Base-by-base conservation (phyloP, 2,113 vertebrate genomes). In the Prionailurus bengalensis region DNA sequence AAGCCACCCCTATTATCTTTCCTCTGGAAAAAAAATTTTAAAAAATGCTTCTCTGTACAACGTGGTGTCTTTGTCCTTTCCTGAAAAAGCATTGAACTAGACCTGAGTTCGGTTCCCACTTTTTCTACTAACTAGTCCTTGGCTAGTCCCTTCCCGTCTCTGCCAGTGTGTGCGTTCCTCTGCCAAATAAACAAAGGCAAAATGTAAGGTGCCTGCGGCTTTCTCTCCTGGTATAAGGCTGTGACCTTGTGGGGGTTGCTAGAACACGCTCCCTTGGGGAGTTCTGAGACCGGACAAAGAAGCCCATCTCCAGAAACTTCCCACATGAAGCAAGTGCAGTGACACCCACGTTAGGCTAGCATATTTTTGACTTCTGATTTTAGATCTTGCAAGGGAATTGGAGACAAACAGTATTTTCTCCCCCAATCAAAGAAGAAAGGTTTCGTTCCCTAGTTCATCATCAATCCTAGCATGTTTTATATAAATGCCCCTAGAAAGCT, bases 401-500 rank as follows among this genome's bases (percentile, higher is more conserved):
- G 53, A 81, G 68, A 93, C 80, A 86, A 53, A 53, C 16, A 73
- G 78, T 73, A 91, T 89, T 95, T 95, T 94, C 78, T 98, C 27
- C 36, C 33, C 81, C 90, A 31, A 51, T 91, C 91, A 95, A 93
- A 97, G 93, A 87, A 97, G 95, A 96, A 97, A 79, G 65, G 45
- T 94, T 93, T 61, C 92, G 36, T 88, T 96, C 48, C 84, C 91
- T 68, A 65, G 90, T 76, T 92, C 81, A 87, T 94, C 81, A 63
- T 92, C 93, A 94, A 95, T 97, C 88, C 76, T 94, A 66, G 89
- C 91, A 48, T 96, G 96, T 89, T 97, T 96, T 94, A 81, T 97
- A 97, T 58, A 96, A 97, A 97, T 97, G 96, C 97, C 95, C 96
- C 80, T 97, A 96, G 98, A 97, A 98, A 96, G 93, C 94, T 93